Evolutionary conservation across 2,888 invertebrate species (phyloP).

Genomic region (Ichneumon xanthorius): DNA sequence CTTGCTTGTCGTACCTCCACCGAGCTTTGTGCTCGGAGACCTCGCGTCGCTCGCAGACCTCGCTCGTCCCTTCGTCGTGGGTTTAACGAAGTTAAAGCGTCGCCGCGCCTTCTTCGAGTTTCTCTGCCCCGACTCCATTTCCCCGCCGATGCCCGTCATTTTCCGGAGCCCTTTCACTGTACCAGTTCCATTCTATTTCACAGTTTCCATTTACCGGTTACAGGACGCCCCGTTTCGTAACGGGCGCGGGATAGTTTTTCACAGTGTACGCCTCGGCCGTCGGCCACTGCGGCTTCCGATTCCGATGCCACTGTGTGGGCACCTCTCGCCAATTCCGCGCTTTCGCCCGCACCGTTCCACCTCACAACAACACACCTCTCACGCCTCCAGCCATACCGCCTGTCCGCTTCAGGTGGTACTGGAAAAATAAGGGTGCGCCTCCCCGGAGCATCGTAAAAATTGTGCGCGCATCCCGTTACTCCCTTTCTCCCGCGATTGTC

Average conservation of each 20-base stretch:
- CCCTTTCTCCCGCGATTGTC: constrained; percentile 1
- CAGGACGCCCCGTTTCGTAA: constrained; percentile 13
- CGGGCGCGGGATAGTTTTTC: constrained; percentile 23
- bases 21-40: background rate
- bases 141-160: background rate
- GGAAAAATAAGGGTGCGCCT: constrained; percentile 60
- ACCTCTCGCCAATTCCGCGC: background rate
- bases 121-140: constrained; percentile 27
- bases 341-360: constrained; percentile 4
- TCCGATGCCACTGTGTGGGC: constrained; percentile 10
- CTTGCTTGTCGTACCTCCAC: background rate
- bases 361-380: constrained; percentile 20
- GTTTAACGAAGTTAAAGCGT: constrained; percentile 37
- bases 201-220: constrained; percentile 44
- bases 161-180: constrained; percentile 14
- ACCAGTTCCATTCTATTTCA: constrained; percentile 15
- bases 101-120: constrained; percentile 18
- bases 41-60: no score
- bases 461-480: constrained; percentile 22
- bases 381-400: constrained; percentile 17
- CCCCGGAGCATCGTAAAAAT: constrained; percentile 61
- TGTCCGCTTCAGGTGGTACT: constrained; percentile 64
- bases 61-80: background rate
- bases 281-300: constrained; percentile 34
- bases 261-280: constrained; percentile 24